Evolutionary conservation across 2,797 vertebrate genomes (phyloP), one percentile per base, ranked within the genome.

Genomic region (Stomatorhinus walkeri): DNA sequence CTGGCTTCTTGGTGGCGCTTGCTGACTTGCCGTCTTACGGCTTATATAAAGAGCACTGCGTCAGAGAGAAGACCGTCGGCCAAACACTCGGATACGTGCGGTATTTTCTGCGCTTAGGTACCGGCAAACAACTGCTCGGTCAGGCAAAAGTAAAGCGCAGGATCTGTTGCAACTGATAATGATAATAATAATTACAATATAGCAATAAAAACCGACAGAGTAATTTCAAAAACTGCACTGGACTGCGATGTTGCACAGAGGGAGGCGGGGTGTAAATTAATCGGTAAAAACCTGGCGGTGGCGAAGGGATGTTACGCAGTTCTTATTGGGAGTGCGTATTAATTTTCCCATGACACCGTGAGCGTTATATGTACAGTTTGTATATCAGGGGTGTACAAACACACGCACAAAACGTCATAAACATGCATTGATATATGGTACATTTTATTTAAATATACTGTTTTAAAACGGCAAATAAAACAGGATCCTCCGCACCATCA

Each of bases 11-110:
- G 43, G 83, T 85, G 48, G 48, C 43, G n/a, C 24, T 85, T 85
- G 22, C 48, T 85, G 16, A 49, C 10, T 28, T 32, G 10, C 51
- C 9, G 56, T 46, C 36, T 9, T 64, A 9, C 54, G 28, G 36
- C 54, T 84, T 59, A 61, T 64, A 9, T 87, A 96, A 95, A 96
- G 94, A 89, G 91, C 94, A 96, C 95, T 96, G 96, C 95, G 96
- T 96, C 96, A 96, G 94, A 93, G 91, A 89, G 90, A 92, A 87
- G 91, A 89, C 89, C 86, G 89, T 90, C 89, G 89, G 89, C 43
- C 40, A 81, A 85, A 36, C 36, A 43, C 22, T 84, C 43, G 89
- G 92, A 93, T 93, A 93, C 91, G 51, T 85, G 14, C 91, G 94
- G 94, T 93, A 93, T 94, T 94, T 95, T 90, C 93, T 90, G 92